These are phyloP conservation scores for Scylla paramamosain DNA, from an alignment of 1,140 invertebrate genomes.

Conservation along the genomic window DNA sequence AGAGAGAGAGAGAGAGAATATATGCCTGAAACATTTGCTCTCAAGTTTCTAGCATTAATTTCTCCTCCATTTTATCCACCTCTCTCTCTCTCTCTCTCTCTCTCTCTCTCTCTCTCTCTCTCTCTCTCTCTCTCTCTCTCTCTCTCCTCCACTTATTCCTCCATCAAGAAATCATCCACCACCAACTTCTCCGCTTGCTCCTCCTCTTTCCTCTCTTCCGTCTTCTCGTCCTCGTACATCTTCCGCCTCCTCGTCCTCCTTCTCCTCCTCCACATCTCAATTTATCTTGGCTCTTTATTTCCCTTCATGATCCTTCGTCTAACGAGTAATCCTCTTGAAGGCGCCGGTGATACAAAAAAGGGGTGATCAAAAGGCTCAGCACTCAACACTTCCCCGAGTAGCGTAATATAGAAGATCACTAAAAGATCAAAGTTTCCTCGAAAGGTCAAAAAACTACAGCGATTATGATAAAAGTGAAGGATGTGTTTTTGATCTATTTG, in stretches of 20 bases:
- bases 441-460: neutral
- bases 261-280: neutral
- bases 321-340: neutral
- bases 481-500: too few species aligned
- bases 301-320: neutral
- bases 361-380: neutral
- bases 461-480: neutral
- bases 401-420: neutral
- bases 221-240: neutral
- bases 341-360: neutral
- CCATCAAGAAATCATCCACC: too few species aligned
- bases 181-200: neutral
- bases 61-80: neutral
- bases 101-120: neutral
- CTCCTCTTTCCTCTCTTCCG: neutral
- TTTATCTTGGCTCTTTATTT: neutral
- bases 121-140: neutral
- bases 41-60: too few species aligned
- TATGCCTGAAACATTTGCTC: too few species aligned
- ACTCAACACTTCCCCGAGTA: neutral
- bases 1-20: too few species aligned
- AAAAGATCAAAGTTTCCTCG: neutral
- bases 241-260: neutral
- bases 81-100: neutral
- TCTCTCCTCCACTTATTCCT: too few species aligned